Evolutionary conservation across 2,797 vertebrate genomes (phyloP).

Genomic region (Neosilurus hyrtlii): DNA sequence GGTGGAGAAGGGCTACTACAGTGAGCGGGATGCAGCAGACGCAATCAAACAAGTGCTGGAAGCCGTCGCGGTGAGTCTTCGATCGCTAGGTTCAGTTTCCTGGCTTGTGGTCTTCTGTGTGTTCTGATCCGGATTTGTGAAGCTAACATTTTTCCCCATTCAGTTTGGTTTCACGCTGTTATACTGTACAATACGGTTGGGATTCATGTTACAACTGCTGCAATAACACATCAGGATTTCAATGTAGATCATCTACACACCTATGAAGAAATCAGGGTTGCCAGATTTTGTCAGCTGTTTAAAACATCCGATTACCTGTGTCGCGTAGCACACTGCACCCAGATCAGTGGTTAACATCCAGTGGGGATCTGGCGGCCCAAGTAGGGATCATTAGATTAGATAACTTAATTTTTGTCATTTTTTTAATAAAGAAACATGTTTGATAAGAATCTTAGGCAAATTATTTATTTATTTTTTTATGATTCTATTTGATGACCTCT

Average conservation of each 20-base stretch:
- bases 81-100: neutral
- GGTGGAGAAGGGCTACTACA: constrained; percentile 87
- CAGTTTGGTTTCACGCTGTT: neutral
- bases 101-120: neutral
- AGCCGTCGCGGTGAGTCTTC: constrained; percentile 82
- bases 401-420: neutral
- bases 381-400: too few species aligned
- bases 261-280: neutral
- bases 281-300: neutral
- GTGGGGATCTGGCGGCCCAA: neutral
- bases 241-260: neutral
- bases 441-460: neutral
- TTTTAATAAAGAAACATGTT: neutral
- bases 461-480: neutral
- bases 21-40: constrained; percentile 82
- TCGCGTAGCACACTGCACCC: neutral
- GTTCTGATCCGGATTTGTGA: neutral
- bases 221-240: neutral
- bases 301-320: neutral
- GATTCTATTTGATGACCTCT: neutral
- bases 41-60: constrained; percentile 85
- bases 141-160: neutral
- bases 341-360: neutral
- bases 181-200: neutral
- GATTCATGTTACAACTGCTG: neutral